phyloP scores from a whole-genome alignment of 30 jellyfish, hydroid and myxozoan genomes.

The Phacellophora camtschatica region DNA sequence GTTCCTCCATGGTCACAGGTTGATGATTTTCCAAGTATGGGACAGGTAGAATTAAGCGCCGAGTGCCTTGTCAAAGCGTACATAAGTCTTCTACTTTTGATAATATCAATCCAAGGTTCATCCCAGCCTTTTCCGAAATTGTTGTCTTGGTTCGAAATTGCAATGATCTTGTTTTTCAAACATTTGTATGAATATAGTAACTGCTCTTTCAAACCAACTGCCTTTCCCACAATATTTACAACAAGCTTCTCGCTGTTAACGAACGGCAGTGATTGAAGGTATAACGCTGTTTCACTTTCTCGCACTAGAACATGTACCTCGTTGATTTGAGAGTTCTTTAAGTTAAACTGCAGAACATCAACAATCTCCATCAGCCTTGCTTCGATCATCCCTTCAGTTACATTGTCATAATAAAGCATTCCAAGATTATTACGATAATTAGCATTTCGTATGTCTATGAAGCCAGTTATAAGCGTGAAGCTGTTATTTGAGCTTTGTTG shows the following conservation, averaged over 20 bases:
- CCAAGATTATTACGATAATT: not conserved
- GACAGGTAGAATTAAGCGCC: not conserved
- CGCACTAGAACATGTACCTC: constrained; percentile 3
- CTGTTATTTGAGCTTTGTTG: too few species aligned
- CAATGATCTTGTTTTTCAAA: not conserved
- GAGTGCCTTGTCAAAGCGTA: constrained; percentile 37
- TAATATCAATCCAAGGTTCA: not conserved
- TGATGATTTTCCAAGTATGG: not conserved
- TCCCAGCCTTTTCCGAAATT: constrained; percentile 34
- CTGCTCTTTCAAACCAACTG: constrained; percentile 1
- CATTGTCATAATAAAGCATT: not conserved
- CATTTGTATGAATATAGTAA: constrained; percentile 3
- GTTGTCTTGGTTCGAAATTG: constrained; percentile 20
- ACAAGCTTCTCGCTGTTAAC: constrained; percentile 6
- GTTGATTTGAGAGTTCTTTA: not conserved
- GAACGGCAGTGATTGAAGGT: not conserved
- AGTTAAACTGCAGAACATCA: not conserved
- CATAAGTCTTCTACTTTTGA: not conserved
- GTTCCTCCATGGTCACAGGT: too few species aligned
- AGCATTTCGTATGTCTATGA: not conserved
- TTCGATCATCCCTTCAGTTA: not conserved
- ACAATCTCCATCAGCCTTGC: constrained; percentile 26
- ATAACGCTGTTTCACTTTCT: not conserved
- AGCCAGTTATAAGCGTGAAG: not conserved
- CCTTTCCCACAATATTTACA: not conserved